Conservation (phyloP, 2,888 invertebrate genomes). For the Lamellibrachia columna region DNA sequence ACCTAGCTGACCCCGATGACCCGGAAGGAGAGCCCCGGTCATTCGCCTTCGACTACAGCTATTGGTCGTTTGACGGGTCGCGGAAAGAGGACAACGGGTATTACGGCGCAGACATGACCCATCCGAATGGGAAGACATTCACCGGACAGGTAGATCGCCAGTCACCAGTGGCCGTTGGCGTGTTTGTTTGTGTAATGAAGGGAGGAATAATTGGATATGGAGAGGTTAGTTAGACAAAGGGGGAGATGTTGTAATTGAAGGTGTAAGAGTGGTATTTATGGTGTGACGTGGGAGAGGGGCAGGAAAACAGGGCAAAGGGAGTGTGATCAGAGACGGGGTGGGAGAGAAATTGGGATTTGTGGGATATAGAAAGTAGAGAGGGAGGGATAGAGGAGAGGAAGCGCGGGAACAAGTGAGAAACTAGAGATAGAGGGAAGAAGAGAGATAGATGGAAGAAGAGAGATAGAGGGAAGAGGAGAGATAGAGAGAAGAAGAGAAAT, state of each 20-base stretch:
- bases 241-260: too few species aligned
- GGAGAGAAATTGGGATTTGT: background rate
- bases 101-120: slow-evolving; percentile 63
- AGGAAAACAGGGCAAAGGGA: too few species aligned
- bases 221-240: too few species aligned
- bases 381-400: too few species aligned
- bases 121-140: slow-evolving; percentile 67
- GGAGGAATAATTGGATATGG: background rate
- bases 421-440: background rate
- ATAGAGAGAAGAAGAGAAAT: background rate
- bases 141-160: slow-evolving; percentile 68
- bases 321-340: background rate
- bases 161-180: background rate
- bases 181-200: background rate
- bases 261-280: too few species aligned
- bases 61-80: slow-evolving; percentile 70
- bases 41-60: slow-evolving; percentile 70
- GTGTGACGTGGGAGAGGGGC: too few species aligned
- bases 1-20: slow-evolving; percentile 67
- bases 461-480: background rate
- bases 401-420: too few species aligned
- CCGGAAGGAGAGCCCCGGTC: slow-evolving; percentile 56
- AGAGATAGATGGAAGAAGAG: background rate
- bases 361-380: background rate
- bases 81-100: slow-evolving; percentile 67